Percentiles rank a stretch among this genome's conserved stretches.
Conservation (phyloP, 2,888 invertebrate genomes). For the Megastigmus dorsalis region DNA sequence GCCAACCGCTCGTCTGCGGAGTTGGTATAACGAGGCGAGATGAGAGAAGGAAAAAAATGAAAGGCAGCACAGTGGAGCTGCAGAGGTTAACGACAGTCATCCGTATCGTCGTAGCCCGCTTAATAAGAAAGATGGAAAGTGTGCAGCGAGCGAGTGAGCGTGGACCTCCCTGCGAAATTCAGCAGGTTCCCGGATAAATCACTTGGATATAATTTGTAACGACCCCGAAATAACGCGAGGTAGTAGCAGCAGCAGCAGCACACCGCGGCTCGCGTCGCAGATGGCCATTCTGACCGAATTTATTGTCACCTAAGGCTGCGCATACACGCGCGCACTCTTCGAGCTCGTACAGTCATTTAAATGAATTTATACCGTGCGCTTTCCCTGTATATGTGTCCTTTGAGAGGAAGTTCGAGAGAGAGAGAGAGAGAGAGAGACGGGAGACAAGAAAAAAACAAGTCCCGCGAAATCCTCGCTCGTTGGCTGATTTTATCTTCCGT, state of each 20-base stretch:
- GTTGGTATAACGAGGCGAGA: neutral
- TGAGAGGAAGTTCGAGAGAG: neutral
- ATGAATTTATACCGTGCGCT: slow-evolving; percentile 57
- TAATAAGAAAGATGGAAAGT: slow-evolving; percentile 28
- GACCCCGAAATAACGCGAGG: slow-evolving; percentile 60
- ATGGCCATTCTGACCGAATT: slow-evolving; percentile 57
- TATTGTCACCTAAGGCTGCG: slow-evolving; percentile 57
- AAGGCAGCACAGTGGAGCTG: too few relatives aligned
- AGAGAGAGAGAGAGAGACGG: neutral
- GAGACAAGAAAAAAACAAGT: too few relatives aligned
- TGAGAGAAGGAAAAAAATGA: too few relatives aligned
- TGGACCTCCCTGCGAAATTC: slow-evolving; percentile 30
- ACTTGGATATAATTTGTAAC: slow-evolving; percentile 57
- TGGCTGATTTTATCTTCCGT: slow-evolving; percentile 29
- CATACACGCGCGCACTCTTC: too few relatives aligned
- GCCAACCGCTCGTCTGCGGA: neutral
- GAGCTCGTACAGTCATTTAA: slow-evolving; percentile 58
- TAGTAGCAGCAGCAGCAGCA: too few relatives aligned
- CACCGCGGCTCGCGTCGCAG: slow-evolving; percentile 44
- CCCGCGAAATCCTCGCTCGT: neutral
- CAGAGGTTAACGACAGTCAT: slow-evolving; percentile 28
- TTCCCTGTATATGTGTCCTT: neutral
- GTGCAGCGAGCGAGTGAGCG: neutral
- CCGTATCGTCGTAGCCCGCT: neutral
- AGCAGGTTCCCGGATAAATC: slow-evolving; percentile 56